Conservation (phyloP, 2,797 vertebrate genomes). For the Naso thynnoides region DNA sequence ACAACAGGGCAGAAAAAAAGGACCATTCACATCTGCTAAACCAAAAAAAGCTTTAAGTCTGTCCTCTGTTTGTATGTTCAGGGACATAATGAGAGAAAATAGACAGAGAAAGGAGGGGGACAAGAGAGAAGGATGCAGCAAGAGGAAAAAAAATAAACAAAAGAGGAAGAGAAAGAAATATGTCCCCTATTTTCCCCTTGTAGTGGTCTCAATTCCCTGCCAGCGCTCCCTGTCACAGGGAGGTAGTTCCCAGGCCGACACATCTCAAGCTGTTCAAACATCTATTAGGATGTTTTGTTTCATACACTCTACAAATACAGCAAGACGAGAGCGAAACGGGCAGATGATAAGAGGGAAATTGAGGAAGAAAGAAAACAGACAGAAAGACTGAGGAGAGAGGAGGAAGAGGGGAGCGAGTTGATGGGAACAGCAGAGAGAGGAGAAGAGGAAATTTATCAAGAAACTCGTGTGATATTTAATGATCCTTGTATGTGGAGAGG, state of each 20-base stretch:
- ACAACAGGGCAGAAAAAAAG: slow-evolving; percentile 39
- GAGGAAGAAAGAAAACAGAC: slow-evolving; percentile 70
- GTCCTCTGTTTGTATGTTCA: slow-evolving; percentile 74
- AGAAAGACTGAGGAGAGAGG: slow-evolving; percentile 49
- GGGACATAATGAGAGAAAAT: slow-evolving; percentile 66
- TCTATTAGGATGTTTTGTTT: slow-evolving; percentile 90
- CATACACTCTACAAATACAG: slow-evolving; percentile 79
- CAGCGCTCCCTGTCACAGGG: slow-evolving; percentile 84
- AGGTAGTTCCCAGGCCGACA: slow-evolving; percentile 84
- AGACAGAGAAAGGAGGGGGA: slow-evolving; percentile 46
- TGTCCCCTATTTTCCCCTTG: slow-evolving; percentile 77
- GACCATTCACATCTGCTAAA: slow-evolving; percentile 70
- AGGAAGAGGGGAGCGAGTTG: slow-evolving; percentile 63
- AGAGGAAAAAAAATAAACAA: slow-evolving; percentile 70
- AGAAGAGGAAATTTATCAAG: slow-evolving; percentile 85
- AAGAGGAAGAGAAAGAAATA: slow-evolving; percentile 66
- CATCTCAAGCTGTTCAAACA: slow-evolving; percentile 90
- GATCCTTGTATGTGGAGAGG: slow-evolving; percentile 88
- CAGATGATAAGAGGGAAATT: slow-evolving; percentile 76
- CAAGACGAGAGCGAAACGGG: slow-evolving; percentile 61
- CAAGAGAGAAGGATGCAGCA: slow-evolving; percentile 31
- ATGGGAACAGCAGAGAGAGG: slow-evolving; percentile 78
- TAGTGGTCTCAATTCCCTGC: slow-evolving; percentile 82
- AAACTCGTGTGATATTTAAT: slow-evolving; percentile 90
- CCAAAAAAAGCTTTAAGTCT: slow-evolving; percentile 42